Percentiles rank a stretch among this genome's conserved stretches.
Evolutionary conservation across 64 coral and sea anemone genomes (phyloP).

Genomic region (Montipora capricornis): DNA sequence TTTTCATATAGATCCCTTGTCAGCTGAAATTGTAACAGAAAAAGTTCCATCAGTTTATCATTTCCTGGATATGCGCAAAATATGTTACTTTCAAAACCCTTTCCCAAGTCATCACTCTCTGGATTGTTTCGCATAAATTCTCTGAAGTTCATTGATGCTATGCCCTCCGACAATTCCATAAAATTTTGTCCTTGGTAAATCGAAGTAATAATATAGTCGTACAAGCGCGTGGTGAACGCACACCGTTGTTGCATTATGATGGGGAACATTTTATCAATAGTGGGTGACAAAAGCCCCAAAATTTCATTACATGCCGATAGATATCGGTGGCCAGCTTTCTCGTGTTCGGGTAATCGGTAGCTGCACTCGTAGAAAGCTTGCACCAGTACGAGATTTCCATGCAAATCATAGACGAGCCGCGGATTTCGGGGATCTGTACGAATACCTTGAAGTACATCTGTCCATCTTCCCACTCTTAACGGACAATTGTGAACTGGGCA

Average conservation of each 20-base stretch:
- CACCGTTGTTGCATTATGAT: constrained; percentile 46
- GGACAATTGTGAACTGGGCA: not conserved
- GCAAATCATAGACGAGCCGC: constrained; percentile 25
- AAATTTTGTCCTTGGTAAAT: no score
- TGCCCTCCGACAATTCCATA: no score
- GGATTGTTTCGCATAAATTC: no score
- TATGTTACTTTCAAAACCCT: no score
- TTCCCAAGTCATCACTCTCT: no score
- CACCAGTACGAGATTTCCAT: constrained; percentile 40
- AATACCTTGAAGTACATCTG: not conserved
- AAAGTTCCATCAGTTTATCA: no score
- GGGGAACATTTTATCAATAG: not conserved
- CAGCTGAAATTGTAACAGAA: no score
- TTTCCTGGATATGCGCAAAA: no score
- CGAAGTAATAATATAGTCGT: no score
- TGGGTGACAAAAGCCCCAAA: constrained; percentile 23
- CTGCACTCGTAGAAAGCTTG: constrained; percentile 43
- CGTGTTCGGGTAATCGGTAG: not conserved
- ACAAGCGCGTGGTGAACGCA: not conserved
- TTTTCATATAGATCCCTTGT: no score
- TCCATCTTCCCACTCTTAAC: not conserved
- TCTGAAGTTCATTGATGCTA: no score
- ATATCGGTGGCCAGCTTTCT: constrained; percentile 48
- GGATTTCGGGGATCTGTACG: constrained; percentile 18
- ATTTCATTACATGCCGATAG: constrained; percentile 54